Evolutionary conservation across 2,113 vertebrate genomes (phyloP).

Genomic region (Oncorhynchus mykiss): DNA sequence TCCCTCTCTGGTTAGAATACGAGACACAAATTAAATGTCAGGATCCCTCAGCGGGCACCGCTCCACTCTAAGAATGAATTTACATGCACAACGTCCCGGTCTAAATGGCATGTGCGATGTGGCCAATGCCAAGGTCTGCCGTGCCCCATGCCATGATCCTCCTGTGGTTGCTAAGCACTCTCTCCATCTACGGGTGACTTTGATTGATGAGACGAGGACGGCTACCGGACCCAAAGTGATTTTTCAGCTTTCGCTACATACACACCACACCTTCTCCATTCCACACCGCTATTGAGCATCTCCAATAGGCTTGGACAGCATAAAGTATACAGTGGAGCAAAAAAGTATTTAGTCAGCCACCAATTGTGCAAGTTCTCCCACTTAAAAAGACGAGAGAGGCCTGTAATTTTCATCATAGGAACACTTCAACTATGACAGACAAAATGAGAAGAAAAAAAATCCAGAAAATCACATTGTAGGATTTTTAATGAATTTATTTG

Average conservation of each 20-base stretch:
- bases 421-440: no score
- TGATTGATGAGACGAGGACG: slow-evolving; percentile 12
- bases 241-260: slow-evolving; percentile 1
- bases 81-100: not conserved
- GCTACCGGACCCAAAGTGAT: not conserved
- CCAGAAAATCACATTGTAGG: no score
- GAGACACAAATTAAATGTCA: slow-evolving; percentile 9
- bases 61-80: not conserved
- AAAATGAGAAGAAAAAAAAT: no score
- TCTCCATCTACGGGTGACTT: not conserved
- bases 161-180: not conserved
- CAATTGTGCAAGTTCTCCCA: no score
- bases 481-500: no score
- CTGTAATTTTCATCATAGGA: no score
- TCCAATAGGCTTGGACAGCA: no score
- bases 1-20: not conserved
- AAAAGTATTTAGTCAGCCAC: no score
- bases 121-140: no score
- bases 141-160: not conserved
- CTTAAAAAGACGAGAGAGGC: no score
- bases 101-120: not conserved
- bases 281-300: no score
- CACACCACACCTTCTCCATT: not conserved
- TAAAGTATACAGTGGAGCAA: no score
- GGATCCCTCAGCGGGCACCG: not conserved